A percentile compares a stretch with the other conserved stretches of the same genome.
Evolutionary conservation across 2,797 vertebrate species (phyloP).

Genomic region (Gastrophryne carolinensis): DNA sequence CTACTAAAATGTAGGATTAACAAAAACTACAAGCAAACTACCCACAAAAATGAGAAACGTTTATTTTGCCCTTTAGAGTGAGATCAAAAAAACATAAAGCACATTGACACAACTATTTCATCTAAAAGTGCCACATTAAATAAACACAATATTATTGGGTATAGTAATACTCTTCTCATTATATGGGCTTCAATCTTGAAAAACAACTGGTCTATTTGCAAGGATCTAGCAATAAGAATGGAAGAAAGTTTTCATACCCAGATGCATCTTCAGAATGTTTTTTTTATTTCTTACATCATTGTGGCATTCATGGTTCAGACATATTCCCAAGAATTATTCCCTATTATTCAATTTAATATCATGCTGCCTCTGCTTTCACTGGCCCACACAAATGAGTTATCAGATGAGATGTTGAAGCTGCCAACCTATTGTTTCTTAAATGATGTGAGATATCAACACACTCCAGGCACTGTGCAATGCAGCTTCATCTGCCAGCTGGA

Average conservation of each 20-base stretch:
- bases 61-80: too few relatives aligned
- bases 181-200: too few relatives aligned
- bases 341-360: not conserved
- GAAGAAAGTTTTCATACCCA: not conserved
- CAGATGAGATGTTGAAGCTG: not conserved
- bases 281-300: not conserved
- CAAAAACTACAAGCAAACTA: too few relatives aligned
- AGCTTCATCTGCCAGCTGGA: conserved; percentile 39
- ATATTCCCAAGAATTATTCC: not conserved
- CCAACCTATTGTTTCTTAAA: conserved; percentile 27
- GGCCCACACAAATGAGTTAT: conserved; percentile 25
- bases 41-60: too few relatives aligned
- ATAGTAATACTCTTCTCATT: too few relatives aligned
- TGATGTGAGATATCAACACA: conserved; percentile 32
- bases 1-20: too few relatives aligned
- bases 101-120: too few relatives aligned
- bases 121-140: too few relatives aligned
- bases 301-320: not conserved
- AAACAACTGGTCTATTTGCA: too few relatives aligned
- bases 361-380: not conserved
- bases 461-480: conserved; percentile 21
- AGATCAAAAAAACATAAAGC: too few relatives aligned
- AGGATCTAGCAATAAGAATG: not conserved
- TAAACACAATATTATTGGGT: too few relatives aligned
- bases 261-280: not conserved